Evolutionary conservation across 2,113 vertebrate genomes (phyloP).

Genomic region (Triplophysa rosa): DNA sequence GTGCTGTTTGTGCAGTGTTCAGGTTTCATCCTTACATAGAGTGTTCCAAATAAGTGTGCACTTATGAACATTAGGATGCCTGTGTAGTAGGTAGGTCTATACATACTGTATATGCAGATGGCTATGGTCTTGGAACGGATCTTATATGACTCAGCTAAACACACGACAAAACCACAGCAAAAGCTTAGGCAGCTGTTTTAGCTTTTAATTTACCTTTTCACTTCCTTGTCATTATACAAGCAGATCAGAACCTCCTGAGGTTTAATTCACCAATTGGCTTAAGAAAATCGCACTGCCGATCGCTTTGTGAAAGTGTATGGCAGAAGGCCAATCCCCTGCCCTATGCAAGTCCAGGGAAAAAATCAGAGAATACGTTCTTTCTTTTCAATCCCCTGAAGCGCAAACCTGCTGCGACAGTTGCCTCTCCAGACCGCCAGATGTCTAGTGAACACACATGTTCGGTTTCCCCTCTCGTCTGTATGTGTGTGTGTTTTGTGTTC

Average conservation of each 20-base stretch:
- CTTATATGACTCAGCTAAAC: conserved; percentile 14
- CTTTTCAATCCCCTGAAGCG: conserved; percentile 15
- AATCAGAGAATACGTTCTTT: conserved; percentile 2
- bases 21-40: too few species aligned
- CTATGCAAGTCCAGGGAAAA: not conserved
- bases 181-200: conserved; percentile 15
- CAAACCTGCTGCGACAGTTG: conserved; percentile 35
- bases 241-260: not conserved
- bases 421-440: conserved; percentile 41
- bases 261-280: conserved; percentile 35
- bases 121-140: too few species aligned
- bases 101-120: too few species aligned
- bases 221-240: conserved; percentile 20
- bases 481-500: conserved; percentile 39
- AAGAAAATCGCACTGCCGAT: conserved; percentile 25
- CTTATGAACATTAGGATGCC: too few species aligned
- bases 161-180: not conserved
- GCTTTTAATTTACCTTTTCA: conserved; percentile 1
- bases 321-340: conserved; percentile 33
- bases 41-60: too few species aligned
- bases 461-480: conserved; percentile 24
- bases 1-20: too few species aligned
- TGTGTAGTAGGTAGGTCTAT: too few species aligned
- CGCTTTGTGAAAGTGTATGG: conserved; percentile 40
- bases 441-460: conserved; percentile 40